Evolutionary conservation across 2,797 vertebrate genomes (phyloP), one percentile per base, ranked within the genome.

Genomic region (Erethizon dorsatum): DNA sequence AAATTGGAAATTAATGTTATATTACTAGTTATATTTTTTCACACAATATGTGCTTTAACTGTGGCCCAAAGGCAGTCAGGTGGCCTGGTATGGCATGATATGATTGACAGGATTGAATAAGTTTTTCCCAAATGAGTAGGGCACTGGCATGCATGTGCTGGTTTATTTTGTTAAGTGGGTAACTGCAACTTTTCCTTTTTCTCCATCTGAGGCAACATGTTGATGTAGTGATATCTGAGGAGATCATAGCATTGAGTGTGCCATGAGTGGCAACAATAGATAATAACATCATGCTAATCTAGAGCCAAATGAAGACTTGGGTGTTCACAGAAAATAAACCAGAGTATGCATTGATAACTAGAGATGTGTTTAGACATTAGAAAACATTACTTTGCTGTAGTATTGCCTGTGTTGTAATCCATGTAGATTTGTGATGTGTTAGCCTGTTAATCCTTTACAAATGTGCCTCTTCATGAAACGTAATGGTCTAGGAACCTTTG

Each of bases 161-260:
- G 37, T 22, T 57, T 61, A 83, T 90, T 41, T 95, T 88, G 75
- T 90, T 41, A 78, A 89, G 69, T 77, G 31, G n/a, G 12, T 22
- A 80, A 33, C 61, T 45, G 73, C 28, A 94, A 71, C 24, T 50
- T 91, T 95, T 95, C 78, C 22, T 15, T 90, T 87, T 88, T 88
- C 52, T 79, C 5, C 4, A 56, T 67, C 20, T 79, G 82, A 95
- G 47, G 15, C 82, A 61, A 87, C 14, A 37, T 41, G 59, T 8
- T 54, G n/a, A 31, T 33, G 1, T 26, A n/a, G 54, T 83, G 31
- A 83, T 37, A 3, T 85, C 83, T 86, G n/a, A 88, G 73, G 69
- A 80, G 28, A 28, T 15, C 41, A 57, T 1, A 8, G 82, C 79
- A 75, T 75, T 28, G 92, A 88, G 37, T 1, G 57, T 83, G 45